A percentile compares a stretch with the other conserved stretches of the same genome.
Conservation (phyloP, 2,113 vertebrate species). For the Pyxicephalus adspersus region DNA sequence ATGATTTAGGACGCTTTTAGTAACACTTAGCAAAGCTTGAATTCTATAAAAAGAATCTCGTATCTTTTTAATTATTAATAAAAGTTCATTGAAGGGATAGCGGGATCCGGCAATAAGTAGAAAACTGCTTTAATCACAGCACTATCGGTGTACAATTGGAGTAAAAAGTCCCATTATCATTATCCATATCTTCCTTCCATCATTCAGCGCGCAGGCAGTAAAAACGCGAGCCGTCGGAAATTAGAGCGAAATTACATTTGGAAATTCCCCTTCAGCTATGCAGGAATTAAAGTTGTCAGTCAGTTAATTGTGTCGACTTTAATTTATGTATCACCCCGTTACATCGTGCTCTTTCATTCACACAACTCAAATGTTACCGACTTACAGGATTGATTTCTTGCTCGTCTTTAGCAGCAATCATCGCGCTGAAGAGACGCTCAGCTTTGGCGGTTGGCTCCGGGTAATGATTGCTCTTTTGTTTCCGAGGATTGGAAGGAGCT, state of each 20-base stretch:
- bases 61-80: too few species aligned
- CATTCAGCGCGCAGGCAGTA: background rate
- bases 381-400: background rate
- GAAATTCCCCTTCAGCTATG: constrained; percentile 13
- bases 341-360: background rate
- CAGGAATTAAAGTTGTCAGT: constrained; percentile 12
- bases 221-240: background rate
- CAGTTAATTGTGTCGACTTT: constrained; percentile 14
- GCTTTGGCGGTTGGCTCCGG: too few species aligned
- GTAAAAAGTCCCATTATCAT: background rate
- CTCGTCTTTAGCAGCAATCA: background rate
- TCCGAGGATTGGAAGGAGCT: too few species aligned
- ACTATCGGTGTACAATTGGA: too few species aligned
- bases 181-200: background rate
- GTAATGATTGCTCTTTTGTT: too few species aligned
- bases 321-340: constrained; percentile 11
- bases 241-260: constrained; percentile 7
- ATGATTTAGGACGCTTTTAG: too few species aligned
- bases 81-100: too few species aligned
- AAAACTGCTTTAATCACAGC: too few species aligned
- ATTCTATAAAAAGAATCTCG: too few species aligned
- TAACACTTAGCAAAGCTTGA: too few species aligned
- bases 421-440: too few species aligned
- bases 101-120: too few species aligned
- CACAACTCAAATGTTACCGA: background rate